phyloP scores from a whole-genome alignment of 2,113 vertebrate species.

The Xenus cinereus region DNA sequence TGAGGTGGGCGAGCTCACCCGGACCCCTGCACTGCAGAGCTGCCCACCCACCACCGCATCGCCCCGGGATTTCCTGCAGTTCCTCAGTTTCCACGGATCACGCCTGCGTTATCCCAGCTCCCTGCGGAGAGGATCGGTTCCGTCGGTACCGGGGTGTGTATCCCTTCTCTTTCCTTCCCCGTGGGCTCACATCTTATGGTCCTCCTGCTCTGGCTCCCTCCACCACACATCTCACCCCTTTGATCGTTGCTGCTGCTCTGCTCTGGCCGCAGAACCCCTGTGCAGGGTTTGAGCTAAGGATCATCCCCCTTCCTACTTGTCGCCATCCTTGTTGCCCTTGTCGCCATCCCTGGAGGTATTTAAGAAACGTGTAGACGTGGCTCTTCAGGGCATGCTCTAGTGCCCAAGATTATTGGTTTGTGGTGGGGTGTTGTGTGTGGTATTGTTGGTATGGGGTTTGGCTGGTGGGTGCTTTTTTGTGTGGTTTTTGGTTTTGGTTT shows the following conservation, averaged over 20 bases:
- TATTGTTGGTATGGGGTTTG: too few relatives aligned
- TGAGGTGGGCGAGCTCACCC: neutral
- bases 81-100: neutral
- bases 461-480: too few relatives aligned
- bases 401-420: too few relatives aligned
- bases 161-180: neutral
- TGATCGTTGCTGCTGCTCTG: fast-evolving
- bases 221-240: neutral
- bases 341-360: too few relatives aligned
- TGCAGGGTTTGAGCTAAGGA: neutral
- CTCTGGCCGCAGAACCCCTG: neutral
- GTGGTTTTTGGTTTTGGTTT: too few relatives aligned
- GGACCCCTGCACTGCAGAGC: neutral
- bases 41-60: too few relatives aligned
- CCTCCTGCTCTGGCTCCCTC: neutral
- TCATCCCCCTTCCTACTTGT: neutral
- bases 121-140: fast-evolving
- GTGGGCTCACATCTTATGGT: neutral
- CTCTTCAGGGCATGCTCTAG: too few relatives aligned
- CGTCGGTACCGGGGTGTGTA: neutral
- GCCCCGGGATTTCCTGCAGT: neutral
- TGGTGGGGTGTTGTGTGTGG: too few relatives aligned
- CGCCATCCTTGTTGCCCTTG: too few relatives aligned
- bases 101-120: fast-evolving
- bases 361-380: too few relatives aligned